Conservation (phyloP, 2,113 vertebrate species). For the Pionites leucogaster region DNA sequence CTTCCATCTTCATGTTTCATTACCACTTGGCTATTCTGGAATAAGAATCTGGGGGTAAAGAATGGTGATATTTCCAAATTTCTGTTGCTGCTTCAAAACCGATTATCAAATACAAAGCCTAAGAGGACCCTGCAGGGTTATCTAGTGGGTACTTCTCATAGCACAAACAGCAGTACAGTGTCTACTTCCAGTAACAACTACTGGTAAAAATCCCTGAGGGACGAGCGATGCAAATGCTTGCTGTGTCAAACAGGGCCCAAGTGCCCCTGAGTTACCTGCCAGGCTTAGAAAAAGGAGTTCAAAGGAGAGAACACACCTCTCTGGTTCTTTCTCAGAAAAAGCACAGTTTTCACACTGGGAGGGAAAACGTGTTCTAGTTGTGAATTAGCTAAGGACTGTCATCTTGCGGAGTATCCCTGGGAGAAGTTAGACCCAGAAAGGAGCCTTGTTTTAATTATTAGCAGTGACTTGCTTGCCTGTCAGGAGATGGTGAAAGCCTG, state of each 20-base stretch:
- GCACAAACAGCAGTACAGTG: neutral
- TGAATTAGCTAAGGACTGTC: neutral
- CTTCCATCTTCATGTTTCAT: neutral
- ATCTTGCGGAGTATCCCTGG: neutral
- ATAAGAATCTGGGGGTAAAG: neutral
- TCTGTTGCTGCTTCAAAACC: neutral
- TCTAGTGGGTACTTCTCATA: neutral
- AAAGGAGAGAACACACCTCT: neutral
- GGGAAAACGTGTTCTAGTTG: neutral
- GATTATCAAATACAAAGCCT: neutral
- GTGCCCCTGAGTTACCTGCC: neutral
- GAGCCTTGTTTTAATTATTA: conserved; percentile 26
- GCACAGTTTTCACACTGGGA: neutral
- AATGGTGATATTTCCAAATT: neutral
- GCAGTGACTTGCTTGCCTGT: neutral
- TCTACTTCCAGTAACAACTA: neutral
- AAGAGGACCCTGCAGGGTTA: neutral
- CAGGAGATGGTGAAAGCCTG: conserved; percentile 16
- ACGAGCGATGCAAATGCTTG: neutral
- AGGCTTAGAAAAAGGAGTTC: neutral
- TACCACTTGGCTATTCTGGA: neutral
- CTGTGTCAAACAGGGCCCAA: neutral
- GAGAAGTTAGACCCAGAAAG: neutral
- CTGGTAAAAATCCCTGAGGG: neutral
- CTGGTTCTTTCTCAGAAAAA: neutral